Base-by-base conservation (phyloP, 2,113 vertebrate genomes). In the Rattus norvegicus region DNA sequence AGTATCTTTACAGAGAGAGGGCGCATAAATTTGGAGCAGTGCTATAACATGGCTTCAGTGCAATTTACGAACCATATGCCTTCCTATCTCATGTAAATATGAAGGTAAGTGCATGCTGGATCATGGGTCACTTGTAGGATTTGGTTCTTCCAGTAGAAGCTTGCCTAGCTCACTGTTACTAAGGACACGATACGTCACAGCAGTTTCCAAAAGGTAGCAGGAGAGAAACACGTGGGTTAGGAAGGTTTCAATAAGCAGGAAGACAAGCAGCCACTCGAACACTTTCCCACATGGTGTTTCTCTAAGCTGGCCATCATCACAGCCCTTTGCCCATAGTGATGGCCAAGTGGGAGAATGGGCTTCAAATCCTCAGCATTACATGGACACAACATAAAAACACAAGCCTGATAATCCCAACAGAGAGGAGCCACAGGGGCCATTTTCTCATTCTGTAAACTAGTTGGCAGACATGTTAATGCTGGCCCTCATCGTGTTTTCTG, bases 121-220 rank as follows among this genome's bases (percentile, higher is more conserved):
- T 93, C 67, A 56, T 63, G 80, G 22, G 24, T 33, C 59, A 92
- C 61, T 89, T 96, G 39, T 59, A 33, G 61, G 89, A 93, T 95
- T 80, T 84, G 76, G 91, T 92, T 94, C 20, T 43, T 96, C 69
- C 49, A 77, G 65, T 59, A 93, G 39, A 90, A 94, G 54, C 28
- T 91, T 93, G 77, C 47, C 89, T 67, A 77, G 92, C 97, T 97
- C 72, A 86, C 85, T 95, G 88, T 97, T 92, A 73, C 54, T 88
- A 86, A 72, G 70, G 14, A 87, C 73, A 75, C 30, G 39, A 92
- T 70, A 59, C 61, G 75, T 67, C 28, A 52, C 2, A 39, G 30
- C 89, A 47, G 28, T 93, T 94, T 95, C 90, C 39, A 54, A 89
- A 89, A 52, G 65, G 54, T 36, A 92, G 14, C 72, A 6, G 49